These are phyloP conservation scores for Rapana venosa DNA, from an alignment of 2,888 invertebrate genomes.

Conservation along the genomic window DNA sequence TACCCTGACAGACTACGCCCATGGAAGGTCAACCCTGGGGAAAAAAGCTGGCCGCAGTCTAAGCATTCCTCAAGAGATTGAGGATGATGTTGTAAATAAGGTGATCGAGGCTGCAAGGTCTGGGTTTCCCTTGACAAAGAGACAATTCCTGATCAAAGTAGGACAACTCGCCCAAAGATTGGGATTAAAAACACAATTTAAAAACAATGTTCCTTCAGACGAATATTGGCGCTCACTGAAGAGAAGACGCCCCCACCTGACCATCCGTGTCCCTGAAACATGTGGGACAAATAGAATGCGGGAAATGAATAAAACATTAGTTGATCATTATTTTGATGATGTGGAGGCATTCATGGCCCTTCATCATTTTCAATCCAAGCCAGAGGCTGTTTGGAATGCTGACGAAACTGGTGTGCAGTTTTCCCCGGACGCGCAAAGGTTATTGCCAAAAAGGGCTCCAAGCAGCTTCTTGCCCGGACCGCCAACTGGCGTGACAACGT, in stretches of 20 bases:
- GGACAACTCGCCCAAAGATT: neutral
- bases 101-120: neutral
- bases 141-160: neutral
- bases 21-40: neutral
- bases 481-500: neutral
- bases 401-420: neutral
- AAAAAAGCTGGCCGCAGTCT: neutral
- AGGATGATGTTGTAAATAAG: neutral
- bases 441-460: neutral
- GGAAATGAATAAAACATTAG: neutral
- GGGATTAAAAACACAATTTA: neutral
- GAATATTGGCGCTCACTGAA: neutral
- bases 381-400: neutral
- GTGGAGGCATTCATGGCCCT: neutral
- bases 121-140: slow-evolving; percentile 8
- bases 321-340: neutral
- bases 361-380: neutral
- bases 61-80: neutral
- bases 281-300: neutral
- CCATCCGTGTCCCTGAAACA: neutral
- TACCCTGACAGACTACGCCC: neutral
- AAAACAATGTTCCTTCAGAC: neutral
- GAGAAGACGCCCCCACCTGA: neutral
- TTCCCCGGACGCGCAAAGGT: neutral
- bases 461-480: neutral